These are phyloP conservation scores for Hippoglossus hippoglossus DNA, from an alignment of 2,797 vertebrate species.

Conservation along the genomic window DNA sequence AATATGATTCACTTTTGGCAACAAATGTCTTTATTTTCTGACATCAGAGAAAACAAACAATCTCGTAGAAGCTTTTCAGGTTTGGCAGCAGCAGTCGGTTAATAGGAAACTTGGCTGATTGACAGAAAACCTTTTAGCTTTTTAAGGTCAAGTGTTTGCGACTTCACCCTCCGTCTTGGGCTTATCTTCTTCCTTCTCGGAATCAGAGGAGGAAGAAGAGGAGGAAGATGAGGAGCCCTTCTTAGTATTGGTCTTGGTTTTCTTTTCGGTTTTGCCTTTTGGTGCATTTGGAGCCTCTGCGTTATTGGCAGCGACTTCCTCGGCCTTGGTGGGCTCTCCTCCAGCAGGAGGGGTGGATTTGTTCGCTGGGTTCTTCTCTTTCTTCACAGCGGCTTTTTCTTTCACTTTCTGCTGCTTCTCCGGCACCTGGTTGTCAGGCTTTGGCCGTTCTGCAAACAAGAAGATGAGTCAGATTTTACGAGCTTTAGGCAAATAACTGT, in stretches of 20 bases:
- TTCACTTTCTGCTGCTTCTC: neutral
- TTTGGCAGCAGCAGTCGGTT: neutral
- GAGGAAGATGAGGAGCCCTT: slow-evolving; percentile 44
- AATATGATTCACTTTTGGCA: fast-evolving
- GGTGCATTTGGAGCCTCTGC: neutral
- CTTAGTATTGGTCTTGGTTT: slow-evolving; percentile 35
- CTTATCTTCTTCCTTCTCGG: slow-evolving; percentile 47
- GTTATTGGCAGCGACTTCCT: neutral
- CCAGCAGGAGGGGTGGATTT: slow-evolving; percentile 7
- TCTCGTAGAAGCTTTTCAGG: neutral
- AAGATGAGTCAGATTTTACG: neutral
- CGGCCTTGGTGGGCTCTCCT: neutral
- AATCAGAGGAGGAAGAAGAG: slow-evolving; percentile 43
- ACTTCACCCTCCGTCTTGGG: neutral
- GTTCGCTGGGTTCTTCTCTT: neutral
- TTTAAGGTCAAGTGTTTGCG: slow-evolving; percentile 17
- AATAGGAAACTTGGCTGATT: neutral
- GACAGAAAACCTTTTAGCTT: neutral
- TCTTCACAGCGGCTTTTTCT: neutral
- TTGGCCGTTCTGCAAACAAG: slow-evolving; percentile 37
- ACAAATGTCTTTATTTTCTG: slow-evolving; percentile 43
- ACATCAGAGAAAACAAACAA: neutral
- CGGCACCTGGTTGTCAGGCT: neutral
- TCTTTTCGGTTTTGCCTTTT: neutral
- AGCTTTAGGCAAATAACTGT: fast-evolving